Evolutionary conservation across 2,797 vertebrate genomes (phyloP), one percentile per base, ranked within the genome.

Genomic region (Oryzias dopingdopingensis): DNA sequence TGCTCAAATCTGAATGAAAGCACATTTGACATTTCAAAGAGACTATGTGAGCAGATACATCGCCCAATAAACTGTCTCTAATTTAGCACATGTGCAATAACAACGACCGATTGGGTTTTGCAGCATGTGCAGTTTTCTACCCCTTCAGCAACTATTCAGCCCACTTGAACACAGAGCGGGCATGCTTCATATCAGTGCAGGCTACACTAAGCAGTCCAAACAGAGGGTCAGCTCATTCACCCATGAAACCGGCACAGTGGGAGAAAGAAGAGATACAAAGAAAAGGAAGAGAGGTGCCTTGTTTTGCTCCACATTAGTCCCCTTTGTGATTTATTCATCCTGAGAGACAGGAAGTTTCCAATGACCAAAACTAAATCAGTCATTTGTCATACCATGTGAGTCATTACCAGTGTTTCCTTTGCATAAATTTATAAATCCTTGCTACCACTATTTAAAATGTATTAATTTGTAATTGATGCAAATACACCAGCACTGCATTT

Each of bases 131-230:
- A 24, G n/a, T 37, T 51, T 59, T 48, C 12, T 69, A 14, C 42
- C 64, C 76, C 48, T 72, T 56, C 15, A 55, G 61, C 40, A 57
- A 45, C 24, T 49, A 62, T 49, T 13, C 69, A 56, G 26, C 76
- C 76, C 74, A 73, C 76, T 74, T 56, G 62, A 51, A 52, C 65
- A 53, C 8, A 68, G 47, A 73, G 63, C 59, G 56, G 47, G 22
- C 62, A 60, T 62, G 63, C 64, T 70, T 49, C 62, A 58, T 45
- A 56, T 71, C 63, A 56, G 62, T 16, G 44, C 62, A 64, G 70
- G 71, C 67, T 62, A 57, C 20, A 49, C 44, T 18, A 62, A 59
- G 55, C 70, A 59, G 65, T 80, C 79, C 83, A 87, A 71, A 44
- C 72, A 72, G 24, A 65, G 57, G 65, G 76, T 84, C 74, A 75